These are phyloP conservation scores for Oreochromis tanganicae DNA, from an alignment of 2,113 vertebrate species.

Conservation along the genomic window DNA sequence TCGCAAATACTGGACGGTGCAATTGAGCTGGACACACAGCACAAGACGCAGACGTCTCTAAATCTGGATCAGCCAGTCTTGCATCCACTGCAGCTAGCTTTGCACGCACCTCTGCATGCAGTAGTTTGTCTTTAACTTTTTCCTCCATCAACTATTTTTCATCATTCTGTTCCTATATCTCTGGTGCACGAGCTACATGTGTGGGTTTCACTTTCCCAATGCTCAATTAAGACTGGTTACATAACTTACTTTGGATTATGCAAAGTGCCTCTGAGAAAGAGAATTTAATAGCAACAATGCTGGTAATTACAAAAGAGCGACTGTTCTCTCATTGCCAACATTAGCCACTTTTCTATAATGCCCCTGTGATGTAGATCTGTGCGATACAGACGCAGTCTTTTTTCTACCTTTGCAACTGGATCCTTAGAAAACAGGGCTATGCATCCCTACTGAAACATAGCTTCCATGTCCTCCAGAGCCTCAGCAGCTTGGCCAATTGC, in stretches of 20 bases:
- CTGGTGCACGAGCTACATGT: not conserved
- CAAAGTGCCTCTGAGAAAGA: not conserved
- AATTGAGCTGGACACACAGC: not conserved
- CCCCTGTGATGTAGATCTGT: not conserved
- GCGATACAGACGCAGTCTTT: not conserved
- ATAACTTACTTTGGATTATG: slow-evolving; percentile 27
- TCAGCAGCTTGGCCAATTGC: slow-evolving; percentile 38
- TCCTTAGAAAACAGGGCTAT: slow-evolving; percentile 40
- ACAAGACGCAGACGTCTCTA: not conserved
- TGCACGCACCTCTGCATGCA: not conserved
- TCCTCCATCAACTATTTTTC: not conserved
- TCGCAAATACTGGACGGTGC: not conserved
- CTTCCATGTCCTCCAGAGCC: slow-evolving; percentile 32
- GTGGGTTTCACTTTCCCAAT: slow-evolving; percentile 27
- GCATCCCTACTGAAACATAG: slow-evolving; percentile 22
- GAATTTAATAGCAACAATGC: slow-evolving; percentile 1
- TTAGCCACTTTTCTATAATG: not conserved
- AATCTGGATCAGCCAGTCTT: not conserved
- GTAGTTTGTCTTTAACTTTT: not conserved
- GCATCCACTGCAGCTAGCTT: not conserved
- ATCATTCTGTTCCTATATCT: slow-evolving; percentile 6
- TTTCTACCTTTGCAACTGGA: slow-evolving; percentile 11
- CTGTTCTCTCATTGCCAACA: not conserved
- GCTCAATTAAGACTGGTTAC: slow-evolving; percentile 11
- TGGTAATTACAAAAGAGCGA: slow-evolving; percentile 4